Conservation (phyloP, 1,140 invertebrate species). For the Anagrus nilaparvatae region DNA sequence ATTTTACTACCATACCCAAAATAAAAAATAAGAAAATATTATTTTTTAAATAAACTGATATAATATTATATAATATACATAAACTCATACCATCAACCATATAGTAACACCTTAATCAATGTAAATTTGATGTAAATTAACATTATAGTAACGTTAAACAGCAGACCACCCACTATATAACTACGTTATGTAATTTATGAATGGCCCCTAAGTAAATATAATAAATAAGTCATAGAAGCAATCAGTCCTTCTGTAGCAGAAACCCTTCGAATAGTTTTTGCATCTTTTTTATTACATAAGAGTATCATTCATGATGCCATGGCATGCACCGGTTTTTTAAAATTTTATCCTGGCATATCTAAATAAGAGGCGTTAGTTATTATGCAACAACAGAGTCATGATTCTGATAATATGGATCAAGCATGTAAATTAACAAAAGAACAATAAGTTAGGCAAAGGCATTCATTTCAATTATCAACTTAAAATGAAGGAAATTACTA, state of each 20-base stretch:
- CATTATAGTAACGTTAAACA: too few species aligned
- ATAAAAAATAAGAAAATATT: too few species aligned
- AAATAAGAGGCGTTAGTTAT: conserved; percentile 67
- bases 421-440: conserved; percentile 45
- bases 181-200: too few species aligned
- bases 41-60: too few species aligned
- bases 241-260: conserved; percentile 89
- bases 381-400: too few species aligned
- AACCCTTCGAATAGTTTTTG: conserved; percentile 85
- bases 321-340: conserved; percentile 91
- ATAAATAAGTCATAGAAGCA: conserved; percentile 58
- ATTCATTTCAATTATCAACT: conserved; percentile 76
- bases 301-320: conserved; percentile 95
- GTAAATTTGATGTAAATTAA: too few species aligned
- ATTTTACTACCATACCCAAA: too few species aligned
- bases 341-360: conserved; percentile 83
- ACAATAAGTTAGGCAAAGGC: conserved; percentile 59
- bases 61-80: too few species aligned
- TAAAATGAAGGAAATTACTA: conserved; percentile 69
- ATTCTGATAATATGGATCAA: conserved; percentile 33
- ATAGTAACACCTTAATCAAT: too few species aligned
- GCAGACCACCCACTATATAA: too few species aligned
- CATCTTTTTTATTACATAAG: conserved; percentile 94
- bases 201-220: conserved; percentile 31
- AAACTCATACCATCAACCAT: too few species aligned